Conservation (phyloP, 1,140 invertebrate genomes). For the Tribolium madens region DNA sequence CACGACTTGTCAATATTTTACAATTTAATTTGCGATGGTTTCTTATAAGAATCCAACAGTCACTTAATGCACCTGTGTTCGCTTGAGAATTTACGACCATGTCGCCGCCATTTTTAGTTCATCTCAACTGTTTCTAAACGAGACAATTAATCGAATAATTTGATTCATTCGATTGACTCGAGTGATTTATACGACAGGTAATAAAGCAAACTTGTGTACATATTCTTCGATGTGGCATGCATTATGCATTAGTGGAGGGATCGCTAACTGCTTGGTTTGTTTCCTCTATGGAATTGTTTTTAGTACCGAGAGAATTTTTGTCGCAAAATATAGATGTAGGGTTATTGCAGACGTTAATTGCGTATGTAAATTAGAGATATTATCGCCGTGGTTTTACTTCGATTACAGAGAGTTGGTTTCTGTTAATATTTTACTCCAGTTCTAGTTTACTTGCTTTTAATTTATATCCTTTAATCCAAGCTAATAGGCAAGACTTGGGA, state of each 20-base stretch:
- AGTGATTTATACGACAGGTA: conserved; percentile 39
- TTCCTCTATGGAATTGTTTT: conserved; percentile 25
- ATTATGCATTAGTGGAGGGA: conserved; percentile 32
- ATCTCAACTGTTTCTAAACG: background rate
- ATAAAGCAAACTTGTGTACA: conserved; percentile 30
- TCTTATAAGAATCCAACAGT: conserved; percentile 1
- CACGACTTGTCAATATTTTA: background rate
- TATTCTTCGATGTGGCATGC: conserved; percentile 29
- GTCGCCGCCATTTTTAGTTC: conserved; percentile 9
- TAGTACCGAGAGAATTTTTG: background rate
- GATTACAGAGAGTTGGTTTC: background rate
- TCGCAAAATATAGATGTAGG: background rate
- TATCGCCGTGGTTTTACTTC: background rate
- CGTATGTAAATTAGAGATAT: background rate
- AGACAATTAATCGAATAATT: conserved; percentile 2
- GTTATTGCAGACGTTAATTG: background rate
- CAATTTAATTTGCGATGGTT: conserved; percentile 11
- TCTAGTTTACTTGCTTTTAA: conserved; percentile 32
- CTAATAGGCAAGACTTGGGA: conserved; percentile 6
- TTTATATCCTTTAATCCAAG: conserved; percentile 18
- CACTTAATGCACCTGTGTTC: conserved; percentile 2
- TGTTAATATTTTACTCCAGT: conserved; percentile 14
- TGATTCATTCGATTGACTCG: conserved; percentile 25
- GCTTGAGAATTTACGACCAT: conserved; percentile 3
- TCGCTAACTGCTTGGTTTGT: conserved; percentile 7